Evolutionary conservation across 2,797 vertebrate species (phyloP), one percentile per base, ranked within the genome.

Genomic region (Linurgus olivaceus): DNA sequence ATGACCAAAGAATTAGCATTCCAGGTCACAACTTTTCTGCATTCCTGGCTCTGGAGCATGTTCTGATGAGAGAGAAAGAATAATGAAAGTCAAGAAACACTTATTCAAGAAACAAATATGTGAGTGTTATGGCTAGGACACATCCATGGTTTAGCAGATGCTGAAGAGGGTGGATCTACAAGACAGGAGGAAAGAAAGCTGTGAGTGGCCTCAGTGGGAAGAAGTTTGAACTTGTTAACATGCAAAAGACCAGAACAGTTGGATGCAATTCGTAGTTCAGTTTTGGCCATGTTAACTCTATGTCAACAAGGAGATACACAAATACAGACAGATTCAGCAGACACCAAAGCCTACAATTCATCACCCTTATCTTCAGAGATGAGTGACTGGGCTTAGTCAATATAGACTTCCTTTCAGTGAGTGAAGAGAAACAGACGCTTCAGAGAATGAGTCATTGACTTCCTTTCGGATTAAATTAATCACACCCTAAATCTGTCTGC

Each of bases 351-450:
- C 4, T 11, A 86, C 21, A 5, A 94, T 74, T 84, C 61, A 85
- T 87, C 91, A 94, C 47, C 52, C 67, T 91, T 87, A 87, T 94
- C 94, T 90, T 71, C 44, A 94, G 91, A 93, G 86, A 96, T 44
- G 75, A 94, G 52, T 78, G 85, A 88, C 63, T 87, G 48, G 93
- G 40, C 40, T 94, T 94, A 93, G 91, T 67, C 91, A 82, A 85
- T 47, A 83, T 55, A 92, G 80, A 87, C 74, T 82, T 87, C 71
- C 74, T 90, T 86, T 93, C 80, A 84, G 51, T 59, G 44, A 84
- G 67, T 58, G 54, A 84, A 95, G 86, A 93, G 88, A 89, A 96
- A 75, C 80, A 94, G 81, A 92, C 63, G 58, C 58, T 94, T 61
- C 45, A 55, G 59, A 91, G 63, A 86, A 72, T 92, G 91, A 95